Base-by-base conservation (phyloP, 2,113 vertebrate species). In the Murina feae region DNA sequence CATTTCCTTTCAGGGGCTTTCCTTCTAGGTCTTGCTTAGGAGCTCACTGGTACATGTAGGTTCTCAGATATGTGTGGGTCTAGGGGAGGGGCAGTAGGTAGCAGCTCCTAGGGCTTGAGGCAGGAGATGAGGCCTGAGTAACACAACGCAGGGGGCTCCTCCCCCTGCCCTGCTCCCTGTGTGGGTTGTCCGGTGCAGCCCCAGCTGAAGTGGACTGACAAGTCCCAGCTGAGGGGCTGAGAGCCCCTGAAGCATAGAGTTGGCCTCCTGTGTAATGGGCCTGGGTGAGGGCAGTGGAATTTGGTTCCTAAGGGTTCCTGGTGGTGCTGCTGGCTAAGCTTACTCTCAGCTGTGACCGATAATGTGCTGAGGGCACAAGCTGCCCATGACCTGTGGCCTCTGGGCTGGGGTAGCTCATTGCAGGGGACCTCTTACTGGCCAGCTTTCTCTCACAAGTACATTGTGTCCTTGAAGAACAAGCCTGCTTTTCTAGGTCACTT, bases 111-210 rank as follows among this genome's bases (percentile, higher is more conserved):
- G 55, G 55, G 55, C 21, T 23, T 10, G 28, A 21, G 25, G 23
- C 28, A 4, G 51, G 32, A 49, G 30, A 23, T 35, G 35, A 17
- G 42, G 32, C 47, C 39, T 53, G 16, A 66, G 28, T 20, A 9
- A 35, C 39, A 47, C 37, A 2, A 35, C 4, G 0, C 3, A 1
- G 4, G 4, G 37, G 3, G 11, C 16, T n/a, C 42, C 37, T 47
- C 23, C 4, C 30, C 11, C 69, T 4, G 5, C 44, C 42, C 12
- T 16, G 9, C 25, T 28, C 25, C 58, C 58, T 60, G 55, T 1
- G 47, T 28, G 3, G 18, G 60, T 12, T 4, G 49, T n/a, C 21
- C 42, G 1, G 25, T 60, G 25, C 58, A 60, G 58, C 55, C 55
- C 55, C 55, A 58, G 32, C 55, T 28, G 21, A 60, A 37, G 32